phyloP scores from a whole-genome alignment of 2,113 vertebrate genomes.

The Gavia stellata region DNA sequence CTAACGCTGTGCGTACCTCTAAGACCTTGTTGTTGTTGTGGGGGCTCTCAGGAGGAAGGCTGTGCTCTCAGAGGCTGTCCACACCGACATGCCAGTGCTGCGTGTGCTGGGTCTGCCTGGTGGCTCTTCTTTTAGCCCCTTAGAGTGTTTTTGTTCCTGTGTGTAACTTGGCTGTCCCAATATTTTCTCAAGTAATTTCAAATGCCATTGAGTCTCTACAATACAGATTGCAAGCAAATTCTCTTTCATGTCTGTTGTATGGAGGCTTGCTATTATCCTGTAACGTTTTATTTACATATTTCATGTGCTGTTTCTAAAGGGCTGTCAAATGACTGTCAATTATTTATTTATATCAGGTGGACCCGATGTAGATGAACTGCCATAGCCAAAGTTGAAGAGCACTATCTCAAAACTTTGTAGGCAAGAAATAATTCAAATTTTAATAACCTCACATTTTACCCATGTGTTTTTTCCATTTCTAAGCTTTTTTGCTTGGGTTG shows the following conservation, averaged over 20 bases:
- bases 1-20: rapidly evolving
- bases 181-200: background rate
- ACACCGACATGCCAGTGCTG: rapidly evolving
- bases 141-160: background rate
- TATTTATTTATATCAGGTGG: slow-evolving; percentile 34
- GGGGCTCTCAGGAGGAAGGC: background rate
- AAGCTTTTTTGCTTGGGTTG: background rate
- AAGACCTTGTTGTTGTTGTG: rapidly evolving
- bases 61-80: background rate
- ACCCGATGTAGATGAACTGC: background rate
- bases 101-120: background rate
- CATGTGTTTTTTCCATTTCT: background rate
- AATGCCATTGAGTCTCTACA: background rate
- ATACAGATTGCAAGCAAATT: background rate
- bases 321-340: slow-evolving; percentile 15
- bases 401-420: background rate
- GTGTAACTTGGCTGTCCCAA: background rate
- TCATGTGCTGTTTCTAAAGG: background rate
- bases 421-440: slow-evolving; percentile 24
- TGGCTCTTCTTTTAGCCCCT: background rate
- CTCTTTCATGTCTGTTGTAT: background rate
- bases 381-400: background rate
- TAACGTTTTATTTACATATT: background rate
- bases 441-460: slow-evolving; percentile 3
- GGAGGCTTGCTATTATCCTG: background rate